Evolutionary conservation across 2,797 vertebrate genomes (phyloP).

Genomic region (Moxostoma hubbsi): DNA sequence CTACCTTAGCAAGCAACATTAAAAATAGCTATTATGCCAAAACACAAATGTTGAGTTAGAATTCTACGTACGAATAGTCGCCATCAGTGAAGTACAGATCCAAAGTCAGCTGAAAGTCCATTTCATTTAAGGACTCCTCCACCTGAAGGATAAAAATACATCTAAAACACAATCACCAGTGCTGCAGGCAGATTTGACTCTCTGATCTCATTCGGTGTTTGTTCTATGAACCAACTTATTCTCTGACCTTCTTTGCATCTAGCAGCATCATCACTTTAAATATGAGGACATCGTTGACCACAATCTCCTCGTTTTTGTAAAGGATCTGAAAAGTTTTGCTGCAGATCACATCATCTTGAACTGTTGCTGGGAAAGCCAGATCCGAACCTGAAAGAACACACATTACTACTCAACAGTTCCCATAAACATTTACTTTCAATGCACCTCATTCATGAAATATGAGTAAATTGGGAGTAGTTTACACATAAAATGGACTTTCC

Average conservation of each 20-base stretch:
- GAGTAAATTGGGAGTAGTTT: no score
- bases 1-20: no score
- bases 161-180: constrained; percentile 6
- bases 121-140: constrained; percentile 93
- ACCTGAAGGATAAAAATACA: constrained; percentile 75
- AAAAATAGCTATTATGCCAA: no score
- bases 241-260: constrained; percentile 92
- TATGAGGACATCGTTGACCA: constrained; percentile 93
- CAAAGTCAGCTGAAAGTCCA: constrained; percentile 93
- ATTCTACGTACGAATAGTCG: constrained; percentile 91
- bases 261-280: constrained; percentile 98
- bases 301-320: constrained; percentile 97
- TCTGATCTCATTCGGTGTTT: not conserved
- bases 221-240: not conserved
- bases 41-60: not conserved
- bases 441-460: no score
- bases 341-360: constrained; percentile 90
- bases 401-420: not conserved
- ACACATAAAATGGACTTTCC: no score
- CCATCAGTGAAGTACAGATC: constrained; percentile 97
- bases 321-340: constrained; percentile 99
- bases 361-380: constrained; percentile 92
- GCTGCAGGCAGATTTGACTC: not conserved
- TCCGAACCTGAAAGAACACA: constrained; percentile 80
- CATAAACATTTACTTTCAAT: no score